Percentiles rank a stretch among this genome's conserved stretches.
Evolutionary conservation across 2,113 vertebrate genomes (phyloP).

Genomic region (Petromus typicus): DNA sequence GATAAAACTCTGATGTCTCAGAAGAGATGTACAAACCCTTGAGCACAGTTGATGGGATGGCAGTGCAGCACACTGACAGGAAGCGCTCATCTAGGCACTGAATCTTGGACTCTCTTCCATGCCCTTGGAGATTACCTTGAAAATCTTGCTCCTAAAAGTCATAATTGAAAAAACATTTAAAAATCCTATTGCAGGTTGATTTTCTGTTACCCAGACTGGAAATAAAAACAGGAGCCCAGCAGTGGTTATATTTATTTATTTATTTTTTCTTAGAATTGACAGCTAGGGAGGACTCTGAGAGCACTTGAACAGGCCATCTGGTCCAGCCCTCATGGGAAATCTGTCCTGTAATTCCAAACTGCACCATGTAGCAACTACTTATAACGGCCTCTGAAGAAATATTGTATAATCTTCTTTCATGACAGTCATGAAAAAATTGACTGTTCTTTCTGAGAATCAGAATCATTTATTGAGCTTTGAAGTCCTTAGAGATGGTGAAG

Average conservation of each 20-base stretch:
- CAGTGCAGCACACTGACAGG: neutral
- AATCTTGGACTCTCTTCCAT: neutral
- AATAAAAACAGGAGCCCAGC: slow-evolving; percentile 73
- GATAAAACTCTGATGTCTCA: neutral
- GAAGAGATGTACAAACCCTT: neutral
- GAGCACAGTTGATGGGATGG: neutral
- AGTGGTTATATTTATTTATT: neutral
- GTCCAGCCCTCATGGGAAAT: slow-evolving; percentile 72
- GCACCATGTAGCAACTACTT: slow-evolving; percentile 55
- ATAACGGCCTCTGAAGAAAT: slow-evolving; percentile 67
- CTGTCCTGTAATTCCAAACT: slow-evolving; percentile 70
- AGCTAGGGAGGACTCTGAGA: slow-evolving; percentile 61
- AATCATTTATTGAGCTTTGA: slow-evolving; percentile 54
- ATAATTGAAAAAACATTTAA: slow-evolving; percentile 40
- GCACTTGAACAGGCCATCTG: slow-evolving; percentile 64
- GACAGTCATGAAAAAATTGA: slow-evolving; percentile 36
- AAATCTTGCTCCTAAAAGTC: slow-evolving; percentile 41
- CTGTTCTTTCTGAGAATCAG: slow-evolving; percentile 61
- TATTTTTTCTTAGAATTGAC: neutral
- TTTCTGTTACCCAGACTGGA: slow-evolving; percentile 67
- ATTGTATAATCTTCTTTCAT: slow-evolving; percentile 56
- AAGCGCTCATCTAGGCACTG: neutral
- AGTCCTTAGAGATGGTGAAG: slow-evolving; percentile 30
- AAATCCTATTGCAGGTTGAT: slow-evolving; percentile 41
- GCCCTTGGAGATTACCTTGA: neutral